Percentiles rank a stretch among this genome's conserved stretches.
Evolutionary conservation across 2,797 vertebrate species (phyloP).

Genomic region (Aplochiton taeniatus): DNA sequence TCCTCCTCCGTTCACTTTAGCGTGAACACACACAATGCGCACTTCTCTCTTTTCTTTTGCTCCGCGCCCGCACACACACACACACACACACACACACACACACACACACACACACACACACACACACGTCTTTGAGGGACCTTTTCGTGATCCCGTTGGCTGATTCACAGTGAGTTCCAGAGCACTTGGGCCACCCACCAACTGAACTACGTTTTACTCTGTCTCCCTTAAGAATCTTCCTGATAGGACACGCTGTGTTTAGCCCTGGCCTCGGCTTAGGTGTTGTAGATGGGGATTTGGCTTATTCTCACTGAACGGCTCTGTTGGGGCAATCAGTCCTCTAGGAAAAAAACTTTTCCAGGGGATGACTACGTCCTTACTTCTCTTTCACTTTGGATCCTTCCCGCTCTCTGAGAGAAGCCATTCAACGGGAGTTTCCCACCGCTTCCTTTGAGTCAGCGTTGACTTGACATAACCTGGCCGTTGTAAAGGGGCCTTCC

Average conservation of each 20-base stretch:
- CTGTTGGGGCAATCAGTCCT: not conserved
- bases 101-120: not conserved
- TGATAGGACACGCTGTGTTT: not conserved
- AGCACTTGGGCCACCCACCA: too few species aligned
- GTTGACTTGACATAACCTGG: too few species aligned
- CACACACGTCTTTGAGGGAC: too few species aligned
- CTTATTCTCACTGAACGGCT: not conserved
- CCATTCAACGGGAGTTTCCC: too few species aligned
- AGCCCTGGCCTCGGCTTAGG: not conserved
- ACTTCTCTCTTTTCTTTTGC: not conserved
- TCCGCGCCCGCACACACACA: not conserved
- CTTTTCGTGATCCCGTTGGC: too few species aligned
- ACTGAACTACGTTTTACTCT: too few species aligned
- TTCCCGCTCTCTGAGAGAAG: too few species aligned
- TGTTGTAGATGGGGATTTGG: not conserved
- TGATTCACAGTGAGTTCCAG: too few species aligned
- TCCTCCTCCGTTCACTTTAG: conserved; percentile 7
- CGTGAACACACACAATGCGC: not conserved
- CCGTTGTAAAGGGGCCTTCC: not conserved
- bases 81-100: conserved; percentile 9
- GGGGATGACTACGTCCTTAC: too few species aligned
- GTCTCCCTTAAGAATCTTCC: not conserved
- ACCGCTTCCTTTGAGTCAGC: too few species aligned
- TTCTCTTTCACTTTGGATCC: too few species aligned
- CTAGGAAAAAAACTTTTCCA: not conserved